phyloP scores from a whole-genome alignment of 2,888 invertebrate species.

The Eristalis tenax region DNA sequence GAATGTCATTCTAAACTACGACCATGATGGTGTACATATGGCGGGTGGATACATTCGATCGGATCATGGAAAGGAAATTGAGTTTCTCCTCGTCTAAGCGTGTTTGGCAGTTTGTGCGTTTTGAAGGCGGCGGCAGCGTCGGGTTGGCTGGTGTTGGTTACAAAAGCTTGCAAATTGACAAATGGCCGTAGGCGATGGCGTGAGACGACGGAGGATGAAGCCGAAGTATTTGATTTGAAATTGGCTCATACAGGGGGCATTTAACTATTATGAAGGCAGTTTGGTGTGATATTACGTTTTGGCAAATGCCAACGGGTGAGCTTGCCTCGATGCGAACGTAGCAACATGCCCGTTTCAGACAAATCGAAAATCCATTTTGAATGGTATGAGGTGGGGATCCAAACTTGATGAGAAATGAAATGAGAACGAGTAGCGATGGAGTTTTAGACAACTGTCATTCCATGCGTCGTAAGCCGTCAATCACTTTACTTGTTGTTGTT shows the following conservation, averaged over 20 bases:
- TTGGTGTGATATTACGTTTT: slow-evolving; percentile 64
- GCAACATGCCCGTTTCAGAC: background rate
- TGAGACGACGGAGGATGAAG: background rate
- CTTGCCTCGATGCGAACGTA: background rate
- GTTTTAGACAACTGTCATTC: background rate
- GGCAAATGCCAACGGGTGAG: slow-evolving; percentile 16
- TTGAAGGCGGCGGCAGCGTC: too few species aligned
- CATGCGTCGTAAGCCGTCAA: background rate
- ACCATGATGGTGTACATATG: slow-evolving; percentile 52
- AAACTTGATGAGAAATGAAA: background rate
- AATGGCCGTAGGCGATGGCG: slow-evolving; percentile 13
- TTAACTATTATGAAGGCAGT: slow-evolving; percentile 63
- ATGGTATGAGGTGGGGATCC: background rate
- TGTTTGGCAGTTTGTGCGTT: background rate
- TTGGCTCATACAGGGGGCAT: slow-evolving; percentile 53
- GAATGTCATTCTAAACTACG: slow-evolving; percentile 72
- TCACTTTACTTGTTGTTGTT: too few species aligned
- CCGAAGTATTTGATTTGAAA: slow-evolving; percentile 57
- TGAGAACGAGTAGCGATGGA: background rate
- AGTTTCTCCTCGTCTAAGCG: slow-evolving; percentile 23
- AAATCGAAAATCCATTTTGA: background rate
- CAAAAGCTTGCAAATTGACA: slow-evolving; percentile 58
- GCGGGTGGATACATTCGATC: slow-evolving; percentile 42
- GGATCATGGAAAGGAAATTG: slow-evolving; percentile 59
- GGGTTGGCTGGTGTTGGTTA: background rate